These are phyloP conservation scores for Heterodera carotae DNA, from an alignment of 1,140 invertebrate species.

Conservation along the genomic window DNA sequence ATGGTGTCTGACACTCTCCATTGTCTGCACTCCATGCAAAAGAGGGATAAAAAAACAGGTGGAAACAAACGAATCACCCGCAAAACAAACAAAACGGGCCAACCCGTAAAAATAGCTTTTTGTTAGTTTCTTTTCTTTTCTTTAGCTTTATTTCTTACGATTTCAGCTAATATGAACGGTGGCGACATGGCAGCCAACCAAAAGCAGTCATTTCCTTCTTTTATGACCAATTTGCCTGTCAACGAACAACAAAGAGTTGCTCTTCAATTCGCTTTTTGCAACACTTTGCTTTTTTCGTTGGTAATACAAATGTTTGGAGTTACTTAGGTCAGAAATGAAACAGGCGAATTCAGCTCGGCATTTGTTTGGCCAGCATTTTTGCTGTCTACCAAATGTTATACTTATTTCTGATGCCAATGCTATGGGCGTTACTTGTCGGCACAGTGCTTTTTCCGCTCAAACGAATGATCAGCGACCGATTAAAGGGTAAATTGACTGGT, in stretches of 20 bases:
- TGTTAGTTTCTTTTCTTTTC: too few species aligned
- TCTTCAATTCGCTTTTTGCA: constrained; percentile 53
- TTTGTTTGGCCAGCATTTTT: constrained; percentile 47
- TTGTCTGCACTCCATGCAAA: too few species aligned
- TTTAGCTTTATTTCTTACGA: too few species aligned
- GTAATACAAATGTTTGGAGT: constrained; percentile 33
- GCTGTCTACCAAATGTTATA: constrained; percentile 54
- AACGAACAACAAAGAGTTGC: constrained; percentile 41
- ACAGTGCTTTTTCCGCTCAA: constrained; percentile 49
- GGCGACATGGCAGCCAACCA: too few species aligned
- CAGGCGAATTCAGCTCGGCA: constrained; percentile 37
- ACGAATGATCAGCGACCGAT: constrained; percentile 15
- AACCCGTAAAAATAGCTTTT: too few species aligned
- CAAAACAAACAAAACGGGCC: too few species aligned
- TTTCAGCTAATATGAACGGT: too few species aligned
- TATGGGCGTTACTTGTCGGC: constrained; percentile 52
- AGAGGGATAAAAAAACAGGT: too few species aligned
- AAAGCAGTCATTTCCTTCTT: background rate
- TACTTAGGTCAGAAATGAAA: constrained; percentile 1
- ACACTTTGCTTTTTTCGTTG: constrained; percentile 48
- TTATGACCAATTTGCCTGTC: constrained; percentile 36
- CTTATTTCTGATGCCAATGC: constrained; percentile 52
- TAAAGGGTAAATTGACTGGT: constrained; percentile 25
- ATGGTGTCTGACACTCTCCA: too few species aligned
- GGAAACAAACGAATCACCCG: too few species aligned